phyloP scores from a whole-genome alignment of 2,888 invertebrate species.

The Heliconius cydno region DNA sequence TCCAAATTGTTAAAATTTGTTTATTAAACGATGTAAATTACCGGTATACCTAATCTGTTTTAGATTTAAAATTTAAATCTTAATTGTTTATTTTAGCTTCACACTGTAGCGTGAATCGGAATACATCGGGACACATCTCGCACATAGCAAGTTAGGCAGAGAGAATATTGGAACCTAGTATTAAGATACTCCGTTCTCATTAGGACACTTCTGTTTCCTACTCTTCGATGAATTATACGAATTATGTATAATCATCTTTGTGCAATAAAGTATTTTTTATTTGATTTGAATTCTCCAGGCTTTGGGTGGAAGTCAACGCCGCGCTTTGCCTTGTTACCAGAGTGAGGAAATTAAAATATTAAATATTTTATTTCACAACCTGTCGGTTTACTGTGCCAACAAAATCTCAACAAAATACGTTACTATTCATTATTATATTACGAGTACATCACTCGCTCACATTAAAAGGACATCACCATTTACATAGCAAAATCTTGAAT shows the following conservation, averaged over 20 bases:
- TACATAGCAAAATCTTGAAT: background rate
- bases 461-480: background rate
- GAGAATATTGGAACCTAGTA: too few relatives aligned
- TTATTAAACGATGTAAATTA: slow-evolving; percentile 39
- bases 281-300: background rate
- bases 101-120: too few relatives aligned
- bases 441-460: background rate
- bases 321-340: background rate
- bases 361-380: background rate
- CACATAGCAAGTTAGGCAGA: too few relatives aligned
- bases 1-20: slow-evolving; percentile 37
- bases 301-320: background rate
- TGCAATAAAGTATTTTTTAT: too few relatives aligned
- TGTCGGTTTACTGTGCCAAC: background rate
- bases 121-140: too few relatives aligned
- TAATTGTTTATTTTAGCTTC: too few relatives aligned
- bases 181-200: too few relatives aligned
- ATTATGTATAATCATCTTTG: too few relatives aligned
- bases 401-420: too few relatives aligned
- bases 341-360: background rate
- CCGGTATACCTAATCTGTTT: slow-evolving; percentile 22
- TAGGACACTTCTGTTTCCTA: too few relatives aligned
- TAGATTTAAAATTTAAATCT: background rate
- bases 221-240: too few relatives aligned
- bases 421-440: background rate